Evolutionary conservation across 2,888 invertebrate genomes (phyloP), one percentile per base, ranked within the genome.

Genomic region (Timandra comae): DNA sequence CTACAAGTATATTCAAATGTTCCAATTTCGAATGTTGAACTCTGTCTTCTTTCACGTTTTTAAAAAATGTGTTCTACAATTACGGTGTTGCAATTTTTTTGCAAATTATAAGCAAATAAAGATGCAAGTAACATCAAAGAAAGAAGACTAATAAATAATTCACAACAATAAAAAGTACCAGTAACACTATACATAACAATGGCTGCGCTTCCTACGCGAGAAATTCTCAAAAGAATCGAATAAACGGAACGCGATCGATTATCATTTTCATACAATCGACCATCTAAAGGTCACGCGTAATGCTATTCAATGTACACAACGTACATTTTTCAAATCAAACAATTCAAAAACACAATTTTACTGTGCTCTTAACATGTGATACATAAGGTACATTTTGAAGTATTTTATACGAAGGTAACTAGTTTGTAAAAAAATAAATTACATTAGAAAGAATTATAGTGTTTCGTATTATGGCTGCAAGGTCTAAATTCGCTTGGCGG

Each of bases 281-380:
- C 55, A 72, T 71, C 69, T 67, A 80, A 84, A 82, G 82, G 82
- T 82, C 81, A 84, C 76, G 79, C 74, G 75, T 77, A 80, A 79
- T 74, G 64, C 77, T 61, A 82, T 82, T 80, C 76, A 80, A 52
- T 49, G 57, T 63, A 65, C 60, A 63, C 59, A 56, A 51, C 57
- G 59, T 58, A 59, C 57, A 66, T 60, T 65, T 68, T 62, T 73
- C 60, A 68, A 71, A 72, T 63, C 64, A 52, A 78, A 79, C 69
- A 76, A 3, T 16, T 16, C 16, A n/a, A n/a, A n/a, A n/a, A n/a
- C n/a, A n/a, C n/a, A n/a, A n/a, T n/a, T n/a, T n/a, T n/a, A n/a
- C n/a, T n/a, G n/a, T n/a, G 9, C 8, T 7, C 22, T 8, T 22
- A 8, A 4, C 4, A 4, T 22, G 4, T 8, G 8, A 2, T n/a